Percentiles rank a stretch among this genome's conserved stretches.
Evolutionary conservation across 2,113 vertebrate species (phyloP).

Genomic region (Alligator mississippiensis): DNA sequence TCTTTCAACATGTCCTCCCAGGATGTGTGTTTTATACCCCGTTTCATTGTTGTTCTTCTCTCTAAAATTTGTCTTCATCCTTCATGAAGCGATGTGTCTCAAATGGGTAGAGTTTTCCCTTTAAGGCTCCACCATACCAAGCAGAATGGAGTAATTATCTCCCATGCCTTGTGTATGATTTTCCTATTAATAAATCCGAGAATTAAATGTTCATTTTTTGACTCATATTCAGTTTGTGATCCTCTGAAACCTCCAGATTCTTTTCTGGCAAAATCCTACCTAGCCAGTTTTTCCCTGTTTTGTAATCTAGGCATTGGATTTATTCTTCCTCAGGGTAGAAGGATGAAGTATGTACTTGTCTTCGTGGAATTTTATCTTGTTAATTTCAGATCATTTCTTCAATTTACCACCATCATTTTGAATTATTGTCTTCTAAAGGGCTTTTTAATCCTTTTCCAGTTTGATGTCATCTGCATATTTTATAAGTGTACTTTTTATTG

Average conservation of each 20-base stretch:
- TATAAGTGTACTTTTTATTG: background rate
- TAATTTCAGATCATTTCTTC: background rate
- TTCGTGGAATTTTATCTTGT: background rate
- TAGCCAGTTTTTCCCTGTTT: background rate
- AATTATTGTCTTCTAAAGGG: background rate
- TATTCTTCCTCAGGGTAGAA: background rate
- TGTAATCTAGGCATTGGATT: background rate
- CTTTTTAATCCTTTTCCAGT: background rate
- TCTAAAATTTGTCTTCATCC: background rate
- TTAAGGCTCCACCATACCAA: constrained; percentile 8
- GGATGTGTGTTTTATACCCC: background rate
- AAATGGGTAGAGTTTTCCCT: background rate
- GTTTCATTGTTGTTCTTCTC: background rate
- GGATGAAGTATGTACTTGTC: background rate
- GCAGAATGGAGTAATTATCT: background rate
- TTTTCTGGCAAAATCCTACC: background rate
- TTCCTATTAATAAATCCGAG: background rate
- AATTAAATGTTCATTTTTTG: background rate
- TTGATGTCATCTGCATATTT: background rate
- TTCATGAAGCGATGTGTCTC: no score
- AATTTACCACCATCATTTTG: background rate
- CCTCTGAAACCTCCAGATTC: background rate
- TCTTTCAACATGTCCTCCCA: background rate
- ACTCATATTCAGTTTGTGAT: background rate
- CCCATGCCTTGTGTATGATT: background rate